Base-by-base conservation (phyloP, 2,113 vertebrate species). In the Chloroceryle aenea region DNA sequence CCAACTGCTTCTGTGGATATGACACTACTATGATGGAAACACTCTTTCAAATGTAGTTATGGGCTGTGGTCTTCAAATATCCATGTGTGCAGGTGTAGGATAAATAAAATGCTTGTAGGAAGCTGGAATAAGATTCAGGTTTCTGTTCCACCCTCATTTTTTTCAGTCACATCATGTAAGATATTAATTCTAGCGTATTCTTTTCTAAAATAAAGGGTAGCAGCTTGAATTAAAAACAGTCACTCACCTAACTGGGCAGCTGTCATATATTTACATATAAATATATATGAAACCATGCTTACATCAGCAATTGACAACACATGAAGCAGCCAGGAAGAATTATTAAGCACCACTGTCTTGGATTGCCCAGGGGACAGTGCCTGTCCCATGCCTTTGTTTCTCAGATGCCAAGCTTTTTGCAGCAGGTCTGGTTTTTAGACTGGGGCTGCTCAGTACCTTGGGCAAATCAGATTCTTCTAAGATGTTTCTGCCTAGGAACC, bases 381-480 rank as follows among this genome's bases (percentile, higher is more conserved):
- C 32, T 53, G 3, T 3, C 4, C 66, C 45, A n/a, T 3, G 34
- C 20, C 21, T 47, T 14, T 0, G 0, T 42, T 79, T 61, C 77
- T 73, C 73, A 73, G 47, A 63, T 59, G 58, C 20, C 71, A 66
- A 77, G 36, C 53, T 52, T 62, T 56, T 50, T 61, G 47, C 16
- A 67, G 55, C 0, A 0, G 72, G 48, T 30, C 62, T 58, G 27
- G 6, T 42, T 82, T 93, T 64, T 29, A 75, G 32, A 75, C 61
- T 3, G 14, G 29, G 40, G 56, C 30, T 89, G 62, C 68, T 86
- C 6, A 0, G 38, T 19, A 64, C 6, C 27, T 90, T 64, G 16
- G 68, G 61, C 52, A 71, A 87, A 79, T 6, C 48, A 56, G 72
- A 64, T 23, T 68, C 29, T 32, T 62, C 8, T 6, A 30, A 58